Evolutionary conservation across 2,113 vertebrate genomes (phyloP).

Genomic region (Manacus vitellinus): DNA sequence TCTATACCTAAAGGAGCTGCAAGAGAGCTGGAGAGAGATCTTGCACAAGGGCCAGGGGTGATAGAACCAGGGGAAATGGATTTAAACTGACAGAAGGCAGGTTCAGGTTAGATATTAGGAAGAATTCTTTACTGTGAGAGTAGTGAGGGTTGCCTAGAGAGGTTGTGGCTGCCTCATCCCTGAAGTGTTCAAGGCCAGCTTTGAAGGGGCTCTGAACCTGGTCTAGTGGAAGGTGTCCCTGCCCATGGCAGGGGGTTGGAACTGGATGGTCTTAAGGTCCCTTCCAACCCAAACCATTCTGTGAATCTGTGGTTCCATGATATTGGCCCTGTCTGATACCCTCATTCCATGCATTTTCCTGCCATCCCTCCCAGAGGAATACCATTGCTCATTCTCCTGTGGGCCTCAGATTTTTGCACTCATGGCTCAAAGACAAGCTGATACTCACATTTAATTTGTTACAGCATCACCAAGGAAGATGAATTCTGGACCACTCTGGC

Average conservation of each 20-base stretch:
- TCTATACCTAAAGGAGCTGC: background rate
- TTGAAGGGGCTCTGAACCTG: background rate
- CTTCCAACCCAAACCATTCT: background rate
- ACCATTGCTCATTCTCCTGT: accelerated
- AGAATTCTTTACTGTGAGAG: background rate
- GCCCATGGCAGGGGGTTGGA: too few relatives aligned
- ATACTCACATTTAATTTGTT: background rate
- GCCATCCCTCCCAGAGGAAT: background rate
- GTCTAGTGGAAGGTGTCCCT: background rate
- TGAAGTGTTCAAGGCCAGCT: accelerated
- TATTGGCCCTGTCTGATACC: too few relatives aligned
- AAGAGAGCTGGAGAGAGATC: background rate
- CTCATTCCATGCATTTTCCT: background rate
- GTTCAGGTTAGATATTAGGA: background rate
- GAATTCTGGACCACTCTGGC: background rate
- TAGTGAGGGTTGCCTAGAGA: accelerated
- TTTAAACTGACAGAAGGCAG: background rate
- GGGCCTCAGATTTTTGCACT: background rate
- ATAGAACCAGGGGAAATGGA: background rate
- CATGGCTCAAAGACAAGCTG: background rate
- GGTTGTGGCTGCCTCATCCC: background rate
- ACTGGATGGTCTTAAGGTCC: background rate
- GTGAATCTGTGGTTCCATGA: background rate
- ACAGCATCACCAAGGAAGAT: background rate
- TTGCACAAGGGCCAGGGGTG: background rate